These are phyloP conservation scores for Chirona hameri DNA, from an alignment of 2,888 invertebrate species.

Conservation along the genomic window DNA sequence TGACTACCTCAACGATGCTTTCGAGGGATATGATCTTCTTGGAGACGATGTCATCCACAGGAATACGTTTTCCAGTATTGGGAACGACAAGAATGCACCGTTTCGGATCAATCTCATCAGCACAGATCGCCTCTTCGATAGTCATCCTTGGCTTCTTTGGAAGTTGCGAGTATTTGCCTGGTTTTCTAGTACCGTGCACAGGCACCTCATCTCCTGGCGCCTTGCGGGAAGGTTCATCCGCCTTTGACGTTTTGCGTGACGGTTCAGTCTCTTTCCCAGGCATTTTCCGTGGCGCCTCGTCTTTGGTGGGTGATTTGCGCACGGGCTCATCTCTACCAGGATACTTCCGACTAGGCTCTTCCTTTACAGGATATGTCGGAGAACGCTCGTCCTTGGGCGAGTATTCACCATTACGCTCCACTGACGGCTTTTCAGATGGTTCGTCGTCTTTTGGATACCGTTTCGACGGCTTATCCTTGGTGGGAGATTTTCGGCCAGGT, in stretches of 20 bases:
- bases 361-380: neutral
- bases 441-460: neutral
- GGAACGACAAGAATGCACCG: neutral
- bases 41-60: neutral
- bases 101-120: neutral
- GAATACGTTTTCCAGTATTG: neutral
- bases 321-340: neutral
- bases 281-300: neutral
- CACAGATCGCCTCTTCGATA: neutral
- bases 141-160: neutral
- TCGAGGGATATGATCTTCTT: conserved; percentile 5
- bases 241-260: neutral
- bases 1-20: conserved; percentile 2
- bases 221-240: neutral
- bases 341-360: neutral
- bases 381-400: neutral
- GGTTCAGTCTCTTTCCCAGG: neutral
- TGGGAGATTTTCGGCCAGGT: neutral
- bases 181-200: neutral
- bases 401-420: neutral
- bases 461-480: neutral
- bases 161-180: neutral
- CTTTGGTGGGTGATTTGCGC: neutral
- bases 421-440: neutral
- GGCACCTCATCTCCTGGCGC: neutral